These are phyloP conservation scores for Galagoides demidoff DNA, from an alignment of 2,797 vertebrate species.

Conservation along the genomic window DNA sequence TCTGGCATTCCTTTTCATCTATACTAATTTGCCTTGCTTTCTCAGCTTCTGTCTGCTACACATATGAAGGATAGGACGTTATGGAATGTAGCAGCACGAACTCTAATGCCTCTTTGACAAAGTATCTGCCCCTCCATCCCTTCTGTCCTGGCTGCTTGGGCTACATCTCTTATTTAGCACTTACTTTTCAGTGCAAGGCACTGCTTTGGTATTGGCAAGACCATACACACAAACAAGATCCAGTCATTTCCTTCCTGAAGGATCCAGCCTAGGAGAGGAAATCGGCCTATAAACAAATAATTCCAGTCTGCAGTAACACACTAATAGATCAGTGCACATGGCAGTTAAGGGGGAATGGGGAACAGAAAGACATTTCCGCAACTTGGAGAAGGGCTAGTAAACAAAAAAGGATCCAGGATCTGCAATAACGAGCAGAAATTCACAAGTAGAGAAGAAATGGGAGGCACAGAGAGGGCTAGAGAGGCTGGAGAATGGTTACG, in stretches of 20 bases:
- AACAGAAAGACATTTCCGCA: background rate
- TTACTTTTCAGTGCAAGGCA: background rate
- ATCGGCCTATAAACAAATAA: background rate
- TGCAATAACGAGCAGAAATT: background rate
- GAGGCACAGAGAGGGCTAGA: background rate
- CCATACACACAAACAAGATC: background rate
- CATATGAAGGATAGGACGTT: background rate
- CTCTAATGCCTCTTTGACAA: conserved; percentile 46
- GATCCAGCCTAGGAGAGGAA: background rate
- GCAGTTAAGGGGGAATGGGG: background rate
- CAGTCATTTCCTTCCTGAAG: background rate
- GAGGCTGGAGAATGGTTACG: background rate
- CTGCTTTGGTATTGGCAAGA: background rate
- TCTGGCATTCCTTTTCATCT: conserved; percentile 55
- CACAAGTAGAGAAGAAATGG: background rate
- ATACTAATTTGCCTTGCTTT: conserved; percentile 53
- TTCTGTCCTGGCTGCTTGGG: conserved; percentile 59
- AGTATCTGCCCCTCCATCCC: conserved; percentile 10
- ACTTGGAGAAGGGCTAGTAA: background rate
- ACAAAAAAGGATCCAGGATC: conserved; percentile 7
- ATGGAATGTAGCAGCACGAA: conserved; percentile 39
- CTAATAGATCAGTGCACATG: background rate
- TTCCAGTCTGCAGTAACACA: background rate
- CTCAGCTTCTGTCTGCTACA: conserved; percentile 14
- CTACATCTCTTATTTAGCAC: background rate